Conservation (phyloP, 1,140 invertebrate genomes). For the Coptotermes formosanus region DNA sequence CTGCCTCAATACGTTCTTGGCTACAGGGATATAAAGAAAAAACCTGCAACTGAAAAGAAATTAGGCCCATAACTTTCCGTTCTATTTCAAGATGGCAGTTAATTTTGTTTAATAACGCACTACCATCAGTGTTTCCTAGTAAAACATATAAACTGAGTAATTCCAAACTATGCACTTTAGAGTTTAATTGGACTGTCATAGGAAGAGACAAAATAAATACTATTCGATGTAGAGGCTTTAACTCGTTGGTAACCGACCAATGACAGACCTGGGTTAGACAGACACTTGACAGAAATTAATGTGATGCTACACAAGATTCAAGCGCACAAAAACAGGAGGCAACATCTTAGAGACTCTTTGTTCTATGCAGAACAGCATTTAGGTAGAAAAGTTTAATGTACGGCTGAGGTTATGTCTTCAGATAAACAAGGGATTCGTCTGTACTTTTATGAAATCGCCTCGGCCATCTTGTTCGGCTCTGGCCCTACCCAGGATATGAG, state of each 20-base stretch:
- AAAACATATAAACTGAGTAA: background rate
- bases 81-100: background rate
- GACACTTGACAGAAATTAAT: conserved; percentile 3
- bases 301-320: background rate
- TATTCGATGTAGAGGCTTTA: background rate
- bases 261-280: background rate
- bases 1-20: too few species aligned
- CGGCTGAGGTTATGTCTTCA: background rate
- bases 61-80: background rate
- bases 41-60: background rate
- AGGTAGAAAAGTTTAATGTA: background rate
- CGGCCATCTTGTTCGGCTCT: conserved; percentile 2
- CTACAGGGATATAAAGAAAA: too few species aligned
- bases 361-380: conserved; percentile 7
- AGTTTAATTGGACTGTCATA: conserved; percentile 16
- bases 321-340: background rate
- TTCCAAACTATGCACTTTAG: conserved; percentile 12
- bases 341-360: conserved; percentile 8
- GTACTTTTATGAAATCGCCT: conserved; percentile 8
- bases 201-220: background rate
- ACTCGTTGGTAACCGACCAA: background rate
- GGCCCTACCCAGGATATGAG: conserved; percentile 12
- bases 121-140: background rate
- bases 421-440: conserved; percentile 6
- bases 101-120: background rate